phyloP scores from a whole-genome alignment of 2,797 vertebrate genomes.

The Dendrocincla fuliginosa region DNA sequence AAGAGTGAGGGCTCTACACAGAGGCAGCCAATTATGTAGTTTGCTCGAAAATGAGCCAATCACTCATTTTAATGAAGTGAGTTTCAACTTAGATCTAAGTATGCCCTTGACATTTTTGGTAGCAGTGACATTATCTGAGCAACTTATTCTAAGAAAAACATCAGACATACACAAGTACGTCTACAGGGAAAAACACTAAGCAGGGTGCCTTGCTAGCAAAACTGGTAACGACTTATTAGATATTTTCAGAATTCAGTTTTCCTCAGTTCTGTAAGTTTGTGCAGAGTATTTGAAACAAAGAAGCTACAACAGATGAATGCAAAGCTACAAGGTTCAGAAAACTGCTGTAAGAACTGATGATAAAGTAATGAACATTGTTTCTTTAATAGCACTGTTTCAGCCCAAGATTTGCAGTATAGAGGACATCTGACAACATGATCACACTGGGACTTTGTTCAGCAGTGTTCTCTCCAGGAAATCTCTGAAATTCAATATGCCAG shows the following conservation, averaged over 20 bases:
- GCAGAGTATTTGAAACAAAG: background rate
- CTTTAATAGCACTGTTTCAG: background rate
- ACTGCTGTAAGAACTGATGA: background rate
- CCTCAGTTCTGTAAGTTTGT: background rate
- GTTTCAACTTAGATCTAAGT: background rate
- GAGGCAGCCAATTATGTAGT: background rate
- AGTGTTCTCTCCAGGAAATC: background rate
- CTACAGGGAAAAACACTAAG: background rate
- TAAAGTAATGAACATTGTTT: background rate
- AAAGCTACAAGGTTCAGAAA: background rate
- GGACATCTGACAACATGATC: background rate
- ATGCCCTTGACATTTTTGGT: slow-evolving; percentile 43
- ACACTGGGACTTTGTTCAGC: background rate
- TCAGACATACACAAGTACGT: background rate
- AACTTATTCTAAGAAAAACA: background rate
- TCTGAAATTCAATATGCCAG: background rate
- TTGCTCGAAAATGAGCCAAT: background rate
- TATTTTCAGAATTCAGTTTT: background rate
- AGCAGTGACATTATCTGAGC: slow-evolving; percentile 5
- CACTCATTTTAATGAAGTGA: slow-evolving; percentile 35
- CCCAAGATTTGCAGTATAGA: background rate
- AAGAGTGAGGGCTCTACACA: background rate
- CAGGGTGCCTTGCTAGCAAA: background rate
- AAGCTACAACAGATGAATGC: background rate
- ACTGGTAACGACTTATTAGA: background rate